phyloP scores from a whole-genome alignment of 2,888 invertebrate species.

The Calameuta idolon region DNA sequence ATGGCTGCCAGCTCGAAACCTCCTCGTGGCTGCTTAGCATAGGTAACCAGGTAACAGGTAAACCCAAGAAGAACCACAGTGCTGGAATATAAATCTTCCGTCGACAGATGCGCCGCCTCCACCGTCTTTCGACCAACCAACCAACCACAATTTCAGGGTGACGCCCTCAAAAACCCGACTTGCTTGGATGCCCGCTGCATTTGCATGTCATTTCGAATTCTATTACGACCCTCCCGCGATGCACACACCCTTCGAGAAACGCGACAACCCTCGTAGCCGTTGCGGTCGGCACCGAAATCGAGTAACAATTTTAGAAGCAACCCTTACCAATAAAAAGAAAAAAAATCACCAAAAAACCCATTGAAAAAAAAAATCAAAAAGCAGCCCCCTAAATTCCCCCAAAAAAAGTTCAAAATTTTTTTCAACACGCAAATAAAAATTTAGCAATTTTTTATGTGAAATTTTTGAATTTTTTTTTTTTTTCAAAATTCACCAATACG shows the following conservation, averaged over 20 bases:
- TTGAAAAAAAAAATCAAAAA: neutral
- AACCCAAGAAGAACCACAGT: constrained; percentile 19
- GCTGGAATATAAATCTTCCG: constrained; percentile 61
- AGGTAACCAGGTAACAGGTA: constrained; percentile 10
- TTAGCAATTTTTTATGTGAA: neutral
- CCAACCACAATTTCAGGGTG: constrained; percentile 59
- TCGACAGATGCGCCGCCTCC: constrained; percentile 64
- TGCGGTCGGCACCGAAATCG: neutral
- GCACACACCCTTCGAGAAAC: constrained; percentile 3
- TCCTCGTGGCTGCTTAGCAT: constrained; percentile 6
- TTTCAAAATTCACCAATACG: neutral
- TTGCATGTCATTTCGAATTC: constrained; percentile 55
- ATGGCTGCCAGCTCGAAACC: constrained; percentile 3
- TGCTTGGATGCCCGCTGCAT: constrained; percentile 37
- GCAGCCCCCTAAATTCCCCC: neutral
- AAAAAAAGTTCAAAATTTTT: neutral
- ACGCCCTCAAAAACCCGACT: constrained; percentile 60
- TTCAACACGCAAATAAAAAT: too few relatives aligned
- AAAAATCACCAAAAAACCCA: neutral
- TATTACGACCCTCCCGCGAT: neutral
- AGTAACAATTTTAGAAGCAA: neutral
- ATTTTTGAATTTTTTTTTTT: neutral
- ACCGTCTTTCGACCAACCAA: constrained; percentile 61
- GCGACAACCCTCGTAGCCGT: neutral
- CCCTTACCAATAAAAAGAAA: neutral